These are phyloP conservation scores for Archips crataeganus DNA, from an alignment of 2,888 invertebrate genomes.

Conservation along the genomic window DNA sequence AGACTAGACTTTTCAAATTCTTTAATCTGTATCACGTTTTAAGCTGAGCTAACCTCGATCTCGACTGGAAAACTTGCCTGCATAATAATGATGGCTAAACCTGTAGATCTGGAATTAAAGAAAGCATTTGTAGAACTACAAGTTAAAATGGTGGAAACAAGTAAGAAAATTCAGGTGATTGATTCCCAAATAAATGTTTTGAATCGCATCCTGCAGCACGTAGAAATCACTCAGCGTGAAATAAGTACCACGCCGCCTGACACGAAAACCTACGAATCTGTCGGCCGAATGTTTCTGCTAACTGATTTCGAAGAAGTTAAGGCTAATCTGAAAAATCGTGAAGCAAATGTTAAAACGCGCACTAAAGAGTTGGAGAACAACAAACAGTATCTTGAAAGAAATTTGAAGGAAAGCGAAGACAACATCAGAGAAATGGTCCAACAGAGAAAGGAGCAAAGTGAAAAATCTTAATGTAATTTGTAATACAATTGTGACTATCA, in stretches of 20 bases:
- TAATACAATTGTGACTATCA: background rate
- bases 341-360: slow-evolving; percentile 85
- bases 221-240: slow-evolving; percentile 90
- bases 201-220: slow-evolving; percentile 88
- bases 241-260: slow-evolving; percentile 86
- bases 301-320: slow-evolving; percentile 88
- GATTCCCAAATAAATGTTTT: slow-evolving; percentile 91
- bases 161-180: slow-evolving; percentile 91
- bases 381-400: slow-evolving; percentile 92
- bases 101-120: slow-evolving; percentile 86
- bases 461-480: slow-evolving; percentile 49
- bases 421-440: slow-evolving; percentile 94
- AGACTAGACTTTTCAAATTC: too few species aligned
- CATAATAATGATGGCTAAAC: slow-evolving; percentile 71
- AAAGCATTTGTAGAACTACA: slow-evolving; percentile 94
- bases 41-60: slow-evolving; percentile 2
- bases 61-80: background rate
- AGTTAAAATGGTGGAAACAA: slow-evolving; percentile 92
- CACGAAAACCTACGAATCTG: slow-evolving; percentile 91
- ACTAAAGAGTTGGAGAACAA: slow-evolving; percentile 90
- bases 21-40: too few species aligned
- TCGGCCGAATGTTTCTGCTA: slow-evolving; percentile 94
- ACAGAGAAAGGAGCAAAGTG: slow-evolving; percentile 85
- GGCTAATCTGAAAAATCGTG: slow-evolving; percentile 87
- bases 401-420: slow-evolving; percentile 93